Conservation (phyloP, 2,888 invertebrate genomes). For the Metellina segmentata region DNA sequence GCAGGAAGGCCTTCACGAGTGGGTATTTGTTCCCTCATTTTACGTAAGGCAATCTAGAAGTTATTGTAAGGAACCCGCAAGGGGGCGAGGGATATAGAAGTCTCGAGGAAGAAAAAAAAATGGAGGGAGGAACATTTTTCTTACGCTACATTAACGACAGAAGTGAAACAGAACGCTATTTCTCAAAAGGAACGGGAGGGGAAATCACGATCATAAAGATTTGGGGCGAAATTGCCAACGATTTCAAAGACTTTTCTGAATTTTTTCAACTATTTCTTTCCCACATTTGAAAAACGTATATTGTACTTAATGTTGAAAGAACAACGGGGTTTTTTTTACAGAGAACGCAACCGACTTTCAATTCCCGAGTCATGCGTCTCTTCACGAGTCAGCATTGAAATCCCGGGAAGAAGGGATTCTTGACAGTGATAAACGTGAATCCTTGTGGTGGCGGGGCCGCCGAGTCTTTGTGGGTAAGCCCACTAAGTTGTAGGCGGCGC, state of each 20-base stretch:
- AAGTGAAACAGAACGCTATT: constrained; percentile 52
- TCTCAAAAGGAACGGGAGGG: constrained; percentile 29
- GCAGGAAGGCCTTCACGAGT: neutral
- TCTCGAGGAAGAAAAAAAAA: constrained; percentile 13
- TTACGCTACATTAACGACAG: constrained; percentile 64
- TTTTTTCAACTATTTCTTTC: neutral
- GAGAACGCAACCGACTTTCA: neutral
- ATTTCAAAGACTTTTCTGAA: constrained; percentile 25
- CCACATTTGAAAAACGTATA: neutral
- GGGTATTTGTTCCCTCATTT: constrained; percentile 22
- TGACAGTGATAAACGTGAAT: no score
- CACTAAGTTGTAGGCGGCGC: no score
- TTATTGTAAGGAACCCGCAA: constrained; percentile 46
- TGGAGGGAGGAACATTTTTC: constrained; percentile 20
- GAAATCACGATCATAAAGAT: constrained; percentile 31
- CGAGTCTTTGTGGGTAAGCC: no score
- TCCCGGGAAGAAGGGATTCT: no score
- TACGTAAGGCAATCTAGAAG: constrained; percentile 55
- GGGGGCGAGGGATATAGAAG: constrained; percentile 27
- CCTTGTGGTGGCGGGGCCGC: no score
- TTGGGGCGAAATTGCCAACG: constrained; percentile 53
- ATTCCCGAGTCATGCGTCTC: no score
- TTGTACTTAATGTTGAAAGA: neutral
- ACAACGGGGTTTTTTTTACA: neutral
- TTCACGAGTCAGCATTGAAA: no score